Base-by-base conservation (phyloP, 2,113 vertebrate genomes). In the Oncorhynchus mykiss region DNA sequence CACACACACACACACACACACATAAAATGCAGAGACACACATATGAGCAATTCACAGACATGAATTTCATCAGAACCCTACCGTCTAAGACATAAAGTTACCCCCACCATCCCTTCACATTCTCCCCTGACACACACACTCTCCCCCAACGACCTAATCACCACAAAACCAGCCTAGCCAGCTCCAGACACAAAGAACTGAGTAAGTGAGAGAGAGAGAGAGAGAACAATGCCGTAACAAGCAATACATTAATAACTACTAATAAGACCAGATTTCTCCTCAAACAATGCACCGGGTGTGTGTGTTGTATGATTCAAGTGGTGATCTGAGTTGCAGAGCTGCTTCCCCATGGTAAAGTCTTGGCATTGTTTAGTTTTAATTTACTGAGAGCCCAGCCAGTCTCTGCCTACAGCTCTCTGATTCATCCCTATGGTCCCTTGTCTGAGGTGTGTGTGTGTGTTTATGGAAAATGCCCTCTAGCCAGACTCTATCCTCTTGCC, bases 331-430 rank as follows among this genome's bases (percentile, higher is more conserved):
- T 51, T 69, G 48, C 76, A 71, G 65, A 13, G 25, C 5, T 29
- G 83, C 9, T 29, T 84, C 34, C 66, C 51, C 45, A 68, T 39
- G 39, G 49, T 77, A 75, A 77, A 75, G 51, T 81, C 64, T 68
- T 64, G 18, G 70, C 70, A 72, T 73, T 85, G 73, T 81, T 82
- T 67, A 34, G 70, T 70, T 80, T 85, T 88, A 71, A 89, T 89
- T 86, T 87, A 77, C 69, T 74, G 82, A 90, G 86, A 85, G 83
- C 79, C 82, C 79, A 85, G 84, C 81, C 84, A 76, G 84, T 78
- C 77, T 84, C 79, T 83, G 86, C 90, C 90, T 85, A 85, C 72
- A 77, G 90, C 80, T 20, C 72, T 81, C 82, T 91, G 89, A 91
- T 74, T 91, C 88, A 91, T 90, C 87, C 77, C 87, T 13, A 66